Base-by-base conservation (phyloP, 2,797 vertebrate genomes). In the Hylomyscus alleni region DNA sequence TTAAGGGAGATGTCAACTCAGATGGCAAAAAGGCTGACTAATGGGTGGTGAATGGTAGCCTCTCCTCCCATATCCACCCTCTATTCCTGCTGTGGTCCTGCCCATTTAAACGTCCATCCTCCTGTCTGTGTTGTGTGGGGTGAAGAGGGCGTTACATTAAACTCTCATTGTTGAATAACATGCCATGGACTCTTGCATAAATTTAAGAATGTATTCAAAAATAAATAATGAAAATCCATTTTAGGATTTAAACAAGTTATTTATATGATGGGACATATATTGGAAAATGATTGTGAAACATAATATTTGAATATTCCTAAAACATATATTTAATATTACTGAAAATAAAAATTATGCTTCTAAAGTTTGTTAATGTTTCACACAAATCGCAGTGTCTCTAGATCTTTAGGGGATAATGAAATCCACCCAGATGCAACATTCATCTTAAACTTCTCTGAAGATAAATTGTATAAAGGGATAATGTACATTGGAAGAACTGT, bases 381-480 rank as follows among this genome's bases (percentile, higher is more conserved):
- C 29, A 96, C 56, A 73, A 22, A 37, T 56, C 19, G 14, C 84
- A 56, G 19, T 76, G 6, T 89, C 72, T 78, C 91, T 37, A 77
- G 47, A 86, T 75, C 62, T 62, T 91, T n/a, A 14, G 20, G 40
- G 31, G 26, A n/a, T 0, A 62, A 17, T 56, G 29, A 91, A 89
- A 89, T 82, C 13, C 31, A 69, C n/a, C 22, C 56, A 44, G 69
- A 85, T 4, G 62, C 8, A 90, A 13, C 62, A 85, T 80, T 86
- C 78, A 77, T 67, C 40, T 86, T 86, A 91, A 60, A 89, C 75
- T 91, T 44, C 72, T 89, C 54, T 85, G 47, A 90, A 82, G 73
- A 67, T 80, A 80, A 60, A 75, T 34, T 54, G 1, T 58, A 13
- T 78, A 77, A 58, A 81, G 20, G 10, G 89, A 86, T 62, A 37